Evolutionary conservation across 2,888 invertebrate genomes (phyloP), one percentile per base, ranked within the genome.

Genomic region (Aphodius granarius): DNA sequence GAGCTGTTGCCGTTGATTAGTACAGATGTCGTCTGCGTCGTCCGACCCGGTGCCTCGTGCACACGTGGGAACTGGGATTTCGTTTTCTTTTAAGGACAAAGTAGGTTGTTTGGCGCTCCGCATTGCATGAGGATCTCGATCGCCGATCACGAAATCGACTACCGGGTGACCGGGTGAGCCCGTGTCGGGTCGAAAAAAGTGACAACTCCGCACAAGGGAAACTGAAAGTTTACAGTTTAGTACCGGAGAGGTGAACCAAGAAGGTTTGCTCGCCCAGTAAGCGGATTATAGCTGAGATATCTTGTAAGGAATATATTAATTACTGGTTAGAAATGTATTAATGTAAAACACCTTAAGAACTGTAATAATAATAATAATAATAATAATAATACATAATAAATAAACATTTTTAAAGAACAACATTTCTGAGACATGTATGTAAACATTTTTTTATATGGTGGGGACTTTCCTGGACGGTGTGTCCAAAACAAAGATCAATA

Each of bases 41-140:
- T 43, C 43, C 43, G 43, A 43, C 43, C 43, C 43, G 43, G 43
- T 43, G 43, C 43, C 43, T 43, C 43, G 43, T 43, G 43, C 43
- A 43, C 68, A 68, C 68, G 68, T 68, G 68, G 68, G 68, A 68
- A 68, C 19, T 20, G 22, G 68, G 68, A 68, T 68, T 68, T 68
- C 68, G 68, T 68, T 68, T 68, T 68, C 68, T 20, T 20, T 68
- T 68, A 22, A 21, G 20, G 20, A 68, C 43, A 68, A 68, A 21
- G 68, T 68, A 68, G 68, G 68, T 68, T 68, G 68, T 68, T 43
- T 13, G 43, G 43, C 43, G 43, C 43, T 43, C 43, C 43, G 43
- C 43, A 43, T 43, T 43, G 43, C 43, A 43, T 43, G 43, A 43
- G 43, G 43, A 43, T 43, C 43, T 43, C 43, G 43, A 43, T 43